A percentile compares a stretch with the other conserved stretches of the same genome.
Evolutionary conservation across 2,888 invertebrate genomes (phyloP).

Genomic region (Euplexia lucipara): DNA sequence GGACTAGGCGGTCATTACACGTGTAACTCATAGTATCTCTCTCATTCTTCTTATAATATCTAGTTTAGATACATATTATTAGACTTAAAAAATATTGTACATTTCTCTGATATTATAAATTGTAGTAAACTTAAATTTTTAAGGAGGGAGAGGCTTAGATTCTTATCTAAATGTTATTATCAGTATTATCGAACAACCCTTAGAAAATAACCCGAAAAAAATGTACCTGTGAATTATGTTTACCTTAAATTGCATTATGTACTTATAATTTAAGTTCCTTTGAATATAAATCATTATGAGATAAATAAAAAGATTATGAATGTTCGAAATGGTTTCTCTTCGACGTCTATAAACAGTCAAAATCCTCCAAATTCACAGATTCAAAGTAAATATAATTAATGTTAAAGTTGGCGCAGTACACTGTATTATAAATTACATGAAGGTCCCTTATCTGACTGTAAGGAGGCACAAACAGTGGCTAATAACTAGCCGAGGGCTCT

Average conservation of each 20-base stretch:
- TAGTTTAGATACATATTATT: constrained; percentile 33
- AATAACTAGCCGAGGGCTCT: constrained; percentile 27
- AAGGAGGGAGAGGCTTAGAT: constrained; percentile 79
- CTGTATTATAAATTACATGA: constrained; percentile 39
- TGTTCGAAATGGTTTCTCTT: constrained; percentile 49
- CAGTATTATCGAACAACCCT: constrained; percentile 58
- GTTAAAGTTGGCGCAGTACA: constrained; percentile 38
- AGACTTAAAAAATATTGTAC: constrained; percentile 54
- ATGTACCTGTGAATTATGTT: constrained; percentile 71
- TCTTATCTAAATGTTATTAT: constrained; percentile 65
- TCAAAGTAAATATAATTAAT: constrained; percentile 47
- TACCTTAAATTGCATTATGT: constrained; percentile 52
- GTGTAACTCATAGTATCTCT: constrained; percentile 28
- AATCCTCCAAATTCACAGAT: neutral
- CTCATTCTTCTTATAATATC: constrained; percentile 24
- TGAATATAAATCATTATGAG: constrained; percentile 55
- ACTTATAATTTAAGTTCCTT: constrained; percentile 49
- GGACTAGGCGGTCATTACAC: constrained; percentile 35
- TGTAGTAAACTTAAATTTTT: constrained; percentile 49
- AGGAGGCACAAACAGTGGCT: constrained; percentile 34
- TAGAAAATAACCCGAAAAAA: constrained; percentile 56
- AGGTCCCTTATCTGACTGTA: constrained; percentile 29
- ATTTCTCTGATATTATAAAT: constrained; percentile 53
- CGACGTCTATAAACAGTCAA: neutral
- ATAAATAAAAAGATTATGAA: constrained; percentile 64